Evolutionary conservation across 2,888 invertebrate genomes (phyloP).

Genomic region (Meteorus colon): DNA sequence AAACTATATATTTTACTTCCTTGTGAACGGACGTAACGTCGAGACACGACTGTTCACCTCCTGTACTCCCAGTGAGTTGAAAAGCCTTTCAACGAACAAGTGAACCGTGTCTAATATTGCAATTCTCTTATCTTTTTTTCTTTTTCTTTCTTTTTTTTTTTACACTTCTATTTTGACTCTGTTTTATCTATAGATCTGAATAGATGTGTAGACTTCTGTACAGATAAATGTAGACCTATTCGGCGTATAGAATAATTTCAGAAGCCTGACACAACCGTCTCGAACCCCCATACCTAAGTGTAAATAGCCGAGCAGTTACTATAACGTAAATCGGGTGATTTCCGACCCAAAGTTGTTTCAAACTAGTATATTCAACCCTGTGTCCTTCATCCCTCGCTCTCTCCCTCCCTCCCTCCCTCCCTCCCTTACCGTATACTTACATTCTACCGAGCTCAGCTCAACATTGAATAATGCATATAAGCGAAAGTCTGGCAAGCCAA

Average conservation of each 20-base stretch:
- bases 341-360: constrained; percentile 50
- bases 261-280: neutral
- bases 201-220: neutral
- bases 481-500: constrained; percentile 55
- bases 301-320: constrained; percentile 49
- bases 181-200: no score
- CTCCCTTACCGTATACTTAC: constrained; percentile 2
- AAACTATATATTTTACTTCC: neutral
- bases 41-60: constrained; percentile 19
- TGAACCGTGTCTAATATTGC: constrained; percentile 24
- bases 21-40: constrained; percentile 21
- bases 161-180: neutral
- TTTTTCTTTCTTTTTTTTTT: neutral
- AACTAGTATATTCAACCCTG: constrained; percentile 49
- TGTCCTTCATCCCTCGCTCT: neutral
- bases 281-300: neutral
- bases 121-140: neutral
- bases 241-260: neutral
- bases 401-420: neutral
- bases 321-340: constrained; percentile 53
- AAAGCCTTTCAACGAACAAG: constrained; percentile 30
- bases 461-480: constrained; percentile 61
- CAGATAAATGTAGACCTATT: neutral
- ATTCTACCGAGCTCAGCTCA: constrained; percentile 36
- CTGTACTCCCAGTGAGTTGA: neutral